A percentile compares a stretch with the other conserved stretches of the same genome.
Conservation (phyloP, 1,140 invertebrate genomes). For the Pentalonia nigronervosa region DNA sequence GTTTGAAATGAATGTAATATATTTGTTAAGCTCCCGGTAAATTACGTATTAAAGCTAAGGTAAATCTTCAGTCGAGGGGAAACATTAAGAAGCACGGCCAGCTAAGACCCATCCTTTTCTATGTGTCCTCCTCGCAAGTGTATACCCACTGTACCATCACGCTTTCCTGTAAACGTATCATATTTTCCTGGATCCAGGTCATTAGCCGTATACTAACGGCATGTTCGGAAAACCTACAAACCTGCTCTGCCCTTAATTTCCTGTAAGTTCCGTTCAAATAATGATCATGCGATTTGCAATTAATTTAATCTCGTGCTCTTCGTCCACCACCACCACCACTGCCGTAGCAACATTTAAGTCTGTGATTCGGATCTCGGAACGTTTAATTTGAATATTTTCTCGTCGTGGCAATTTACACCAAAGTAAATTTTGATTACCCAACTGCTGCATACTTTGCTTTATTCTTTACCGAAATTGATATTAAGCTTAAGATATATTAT, state of each 20-base stretch:
- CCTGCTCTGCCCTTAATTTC: constrained; percentile 32
- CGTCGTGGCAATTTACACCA: constrained; percentile 15
- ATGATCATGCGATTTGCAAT: constrained; percentile 50
- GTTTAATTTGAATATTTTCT: constrained; percentile 40
- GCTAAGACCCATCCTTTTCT: neutral
- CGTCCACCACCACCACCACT: neutral
- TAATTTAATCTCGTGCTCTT: constrained; percentile 35
- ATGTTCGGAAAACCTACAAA: neutral
- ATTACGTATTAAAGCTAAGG: constrained; percentile 21
- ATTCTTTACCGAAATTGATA: neutral
- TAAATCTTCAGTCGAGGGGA: neutral
- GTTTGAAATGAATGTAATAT: neutral
- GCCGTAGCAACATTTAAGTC: neutral
- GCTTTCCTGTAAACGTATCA: neutral
- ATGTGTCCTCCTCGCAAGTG: neutral
- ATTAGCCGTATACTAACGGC: constrained; percentile 5
- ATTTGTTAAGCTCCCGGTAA: neutral
- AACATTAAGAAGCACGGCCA: neutral
- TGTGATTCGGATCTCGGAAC: constrained; percentile 25
- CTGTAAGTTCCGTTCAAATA: constrained; percentile 44
- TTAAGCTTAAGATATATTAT: neutral
- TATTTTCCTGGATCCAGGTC: constrained; percentile 25
- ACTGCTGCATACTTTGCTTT: neutral
- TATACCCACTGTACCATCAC: too few relatives aligned
- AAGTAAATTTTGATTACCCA: constrained; percentile 38